Conservation (phyloP, 35 echinoderm and acorn worm species). For the Apostichopus parvimensis region DNA sequence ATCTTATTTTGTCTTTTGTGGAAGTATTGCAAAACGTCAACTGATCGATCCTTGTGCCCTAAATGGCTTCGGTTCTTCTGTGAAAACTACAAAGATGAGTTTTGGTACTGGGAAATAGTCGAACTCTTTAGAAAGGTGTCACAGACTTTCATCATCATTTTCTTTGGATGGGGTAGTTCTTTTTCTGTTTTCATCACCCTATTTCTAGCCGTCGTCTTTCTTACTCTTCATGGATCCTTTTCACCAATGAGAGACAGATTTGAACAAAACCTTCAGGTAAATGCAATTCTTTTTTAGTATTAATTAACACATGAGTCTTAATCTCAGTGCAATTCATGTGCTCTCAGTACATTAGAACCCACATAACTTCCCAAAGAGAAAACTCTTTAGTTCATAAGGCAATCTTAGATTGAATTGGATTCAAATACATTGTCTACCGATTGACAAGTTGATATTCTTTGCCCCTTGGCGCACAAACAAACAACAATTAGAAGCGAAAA, state of each 20-base stretch:
- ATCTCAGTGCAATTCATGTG: no score
- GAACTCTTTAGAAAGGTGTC: constrained; percentile 57
- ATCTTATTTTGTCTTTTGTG: no score
- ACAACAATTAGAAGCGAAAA: no score
- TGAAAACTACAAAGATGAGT: constrained; percentile 62
- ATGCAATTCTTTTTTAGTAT: neutral
- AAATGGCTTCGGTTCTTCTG: constrained; percentile 37
- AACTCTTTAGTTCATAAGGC: no score
- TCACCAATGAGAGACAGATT: neutral
- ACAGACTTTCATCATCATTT: constrained; percentile 33
- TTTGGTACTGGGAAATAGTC: constrained; percentile 68
- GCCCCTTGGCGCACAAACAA: no score
- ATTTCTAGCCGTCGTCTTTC: neutral
- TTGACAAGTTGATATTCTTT: no score
- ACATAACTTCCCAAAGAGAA: no score
- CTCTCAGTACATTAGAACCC: no score
- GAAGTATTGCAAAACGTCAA: neutral
- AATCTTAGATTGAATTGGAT: no score
- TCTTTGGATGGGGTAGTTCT: constrained; percentile 23
- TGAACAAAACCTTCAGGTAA: constrained; percentile 6
- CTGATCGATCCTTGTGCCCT: neutral
- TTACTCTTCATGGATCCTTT: neutral
- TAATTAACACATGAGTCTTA: no score
- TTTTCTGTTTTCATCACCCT: neutral
- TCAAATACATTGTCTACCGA: no score